phyloP scores from a whole-genome alignment of 2,113 vertebrate species.

The Antechinus flavipes region DNA sequence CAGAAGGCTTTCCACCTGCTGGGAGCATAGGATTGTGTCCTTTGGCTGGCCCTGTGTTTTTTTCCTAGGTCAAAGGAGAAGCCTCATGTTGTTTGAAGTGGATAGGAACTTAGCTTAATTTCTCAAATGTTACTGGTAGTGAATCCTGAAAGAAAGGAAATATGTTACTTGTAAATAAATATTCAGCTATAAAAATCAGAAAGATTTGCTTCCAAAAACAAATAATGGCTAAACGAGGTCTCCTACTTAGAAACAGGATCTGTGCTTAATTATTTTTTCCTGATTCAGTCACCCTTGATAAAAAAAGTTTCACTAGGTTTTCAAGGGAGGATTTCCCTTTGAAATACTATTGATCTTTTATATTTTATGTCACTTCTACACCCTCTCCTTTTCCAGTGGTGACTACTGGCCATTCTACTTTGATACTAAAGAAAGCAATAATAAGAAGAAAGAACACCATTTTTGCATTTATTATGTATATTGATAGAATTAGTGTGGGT shows the following conservation, averaged over 20 bases:
- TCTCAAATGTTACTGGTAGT: neutral
- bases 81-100: neutral
- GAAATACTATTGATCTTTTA: constrained; percentile 39
- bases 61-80: neutral
- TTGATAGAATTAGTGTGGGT: neutral
- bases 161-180: neutral
- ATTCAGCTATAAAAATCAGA: neutral
- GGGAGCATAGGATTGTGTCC: neutral
- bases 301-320: constrained; percentile 30
- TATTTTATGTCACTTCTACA: constrained; percentile 43
- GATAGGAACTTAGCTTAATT: neutral
- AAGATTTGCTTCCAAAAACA: neutral
- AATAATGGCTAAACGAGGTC: neutral
- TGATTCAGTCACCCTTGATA: neutral
- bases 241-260: neutral
- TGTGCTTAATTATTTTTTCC: constrained; percentile 38
- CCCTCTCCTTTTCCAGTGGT: neutral
- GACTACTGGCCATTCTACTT: neutral
- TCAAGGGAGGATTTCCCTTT: constrained; percentile 30
- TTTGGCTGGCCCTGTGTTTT: neutral
- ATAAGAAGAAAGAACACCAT: constrained; percentile 36
- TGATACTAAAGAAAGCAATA: neutral
- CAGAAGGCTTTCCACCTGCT: neutral
- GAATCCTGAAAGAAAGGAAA: neutral
- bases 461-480: neutral